Evolutionary conservation across 1,140 invertebrate species (phyloP).

Genomic region (Ips nitidus): DNA sequence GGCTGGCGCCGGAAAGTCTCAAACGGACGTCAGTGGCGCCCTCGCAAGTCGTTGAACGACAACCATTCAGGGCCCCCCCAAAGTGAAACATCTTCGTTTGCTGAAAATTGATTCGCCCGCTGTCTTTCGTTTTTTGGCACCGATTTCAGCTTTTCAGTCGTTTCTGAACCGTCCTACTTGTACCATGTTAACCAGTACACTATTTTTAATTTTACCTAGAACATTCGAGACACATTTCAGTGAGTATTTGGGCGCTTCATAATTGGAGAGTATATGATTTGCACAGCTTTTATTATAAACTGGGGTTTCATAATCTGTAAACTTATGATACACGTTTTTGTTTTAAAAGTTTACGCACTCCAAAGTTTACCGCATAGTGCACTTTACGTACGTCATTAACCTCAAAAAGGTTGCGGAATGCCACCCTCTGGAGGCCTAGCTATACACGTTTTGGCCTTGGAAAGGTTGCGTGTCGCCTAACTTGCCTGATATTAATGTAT

Average conservation of each 20-base stretch:
- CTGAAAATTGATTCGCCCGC: conserved; percentile 26
- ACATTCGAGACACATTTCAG: no score
- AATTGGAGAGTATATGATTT: no score
- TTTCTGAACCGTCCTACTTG: background rate
- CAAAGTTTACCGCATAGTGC: background rate
- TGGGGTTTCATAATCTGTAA: background rate
- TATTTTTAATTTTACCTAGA: background rate
- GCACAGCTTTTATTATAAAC: no score
- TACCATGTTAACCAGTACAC: background rate
- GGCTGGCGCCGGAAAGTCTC: conserved; percentile 9
- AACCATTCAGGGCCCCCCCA: conserved; percentile 4
- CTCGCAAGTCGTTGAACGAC: conserved; percentile 8
- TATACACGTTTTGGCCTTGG: conserved; percentile 8
- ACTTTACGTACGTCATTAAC: background rate
- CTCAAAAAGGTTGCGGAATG: no score
- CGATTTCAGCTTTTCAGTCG: conserved; percentile 20
- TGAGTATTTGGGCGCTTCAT: no score
- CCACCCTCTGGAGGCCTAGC: no score
- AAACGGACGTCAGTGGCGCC: conserved; percentile 12
- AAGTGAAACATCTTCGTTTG: conserved; percentile 23
- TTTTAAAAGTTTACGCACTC: background rate
- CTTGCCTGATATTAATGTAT: background rate
- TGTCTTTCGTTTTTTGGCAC: background rate
- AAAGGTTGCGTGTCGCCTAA: conserved; percentile 13
- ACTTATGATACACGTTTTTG: conserved; percentile 3